Percentiles rank a stretch among this genome's conserved stretches.
phyloP scores from a whole-genome alignment of 2,888 invertebrate genomes.

The Venusia cambrica region DNA sequence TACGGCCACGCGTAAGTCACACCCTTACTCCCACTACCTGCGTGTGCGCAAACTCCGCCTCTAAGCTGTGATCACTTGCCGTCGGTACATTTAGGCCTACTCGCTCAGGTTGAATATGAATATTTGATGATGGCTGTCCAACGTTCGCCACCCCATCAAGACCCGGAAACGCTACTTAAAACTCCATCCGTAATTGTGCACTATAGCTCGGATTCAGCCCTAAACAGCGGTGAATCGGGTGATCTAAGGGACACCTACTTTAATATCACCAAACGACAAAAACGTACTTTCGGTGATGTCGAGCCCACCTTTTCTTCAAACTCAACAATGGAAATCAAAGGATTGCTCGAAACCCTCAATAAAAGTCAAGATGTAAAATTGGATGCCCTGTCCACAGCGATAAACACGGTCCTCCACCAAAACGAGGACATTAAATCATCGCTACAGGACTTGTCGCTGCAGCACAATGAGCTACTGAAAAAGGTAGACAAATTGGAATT shows the following conservation, averaged over 20 bases:
- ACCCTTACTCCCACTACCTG: no score
- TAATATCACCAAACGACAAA: not conserved
- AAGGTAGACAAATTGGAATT: not conserved
- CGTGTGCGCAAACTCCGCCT: no score
- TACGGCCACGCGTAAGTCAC: no score
- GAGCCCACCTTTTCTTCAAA: not conserved
- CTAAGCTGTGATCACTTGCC: no score
- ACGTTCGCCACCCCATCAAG: not conserved
- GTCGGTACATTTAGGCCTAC: no score
- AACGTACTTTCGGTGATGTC: not conserved
- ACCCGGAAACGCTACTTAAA: not conserved
- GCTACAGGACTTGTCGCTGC: not conserved
- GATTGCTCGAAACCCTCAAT: not conserved
- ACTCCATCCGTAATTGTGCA: not conserved
- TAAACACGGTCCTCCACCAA: not conserved
- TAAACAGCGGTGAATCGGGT: not conserved
- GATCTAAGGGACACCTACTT: not conserved
- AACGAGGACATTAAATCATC: constrained; percentile 1
- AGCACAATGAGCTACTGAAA: not conserved
- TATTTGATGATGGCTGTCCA: not conserved
- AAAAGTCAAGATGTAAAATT: not conserved
- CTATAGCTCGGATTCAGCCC: not conserved
- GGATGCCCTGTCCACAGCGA: not conserved
- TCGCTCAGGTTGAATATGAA: not conserved
- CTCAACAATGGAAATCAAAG: not conserved